Evolutionary conservation across 2,888 invertebrate species (phyloP).

Genomic region (Diogma glabrata): DNA sequence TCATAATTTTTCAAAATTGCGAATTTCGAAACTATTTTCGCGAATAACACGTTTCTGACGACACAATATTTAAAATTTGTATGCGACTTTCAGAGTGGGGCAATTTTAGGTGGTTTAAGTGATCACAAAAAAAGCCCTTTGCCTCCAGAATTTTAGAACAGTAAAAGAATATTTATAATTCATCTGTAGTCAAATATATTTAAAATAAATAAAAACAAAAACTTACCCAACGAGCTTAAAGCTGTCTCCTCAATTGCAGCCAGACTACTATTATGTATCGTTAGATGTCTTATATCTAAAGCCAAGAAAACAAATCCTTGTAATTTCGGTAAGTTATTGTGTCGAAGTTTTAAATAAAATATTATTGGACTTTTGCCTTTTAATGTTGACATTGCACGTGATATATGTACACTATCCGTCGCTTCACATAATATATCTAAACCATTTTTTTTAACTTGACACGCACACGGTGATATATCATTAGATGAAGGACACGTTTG

Average conservation of each 20-base stretch:
- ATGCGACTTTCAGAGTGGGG: too few relatives aligned
- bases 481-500: conserved; percentile 65
- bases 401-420: conserved; percentile 68
- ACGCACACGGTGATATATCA: conserved; percentile 70
- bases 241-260: conserved; percentile 80
- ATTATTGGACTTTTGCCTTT: conserved; percentile 72
- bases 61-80: too few relatives aligned
- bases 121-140: too few relatives aligned
- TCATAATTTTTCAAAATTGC: too few relatives aligned
- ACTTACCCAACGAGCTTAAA: conserved; percentile 72
- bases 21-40: too few relatives aligned
- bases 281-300: conserved; percentile 75
- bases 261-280: conserved; percentile 79
- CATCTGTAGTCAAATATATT: not conserved
- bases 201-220: not conserved
- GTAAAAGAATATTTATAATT: too few relatives aligned
- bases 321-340: conserved; percentile 73
- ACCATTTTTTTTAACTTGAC: conserved; percentile 77
- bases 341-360: conserved; percentile 77
- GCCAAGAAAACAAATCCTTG: conserved; percentile 80
- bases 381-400: conserved; percentile 66
- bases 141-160: too few relatives aligned
- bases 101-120: too few relatives aligned
- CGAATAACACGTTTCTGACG: too few relatives aligned
- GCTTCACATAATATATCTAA: conserved; percentile 81